A percentile compares a stretch with the other conserved stretches of the same genome.
Conservation (phyloP, 1,140 invertebrate species). For the Drosophila willistoni region DNA sequence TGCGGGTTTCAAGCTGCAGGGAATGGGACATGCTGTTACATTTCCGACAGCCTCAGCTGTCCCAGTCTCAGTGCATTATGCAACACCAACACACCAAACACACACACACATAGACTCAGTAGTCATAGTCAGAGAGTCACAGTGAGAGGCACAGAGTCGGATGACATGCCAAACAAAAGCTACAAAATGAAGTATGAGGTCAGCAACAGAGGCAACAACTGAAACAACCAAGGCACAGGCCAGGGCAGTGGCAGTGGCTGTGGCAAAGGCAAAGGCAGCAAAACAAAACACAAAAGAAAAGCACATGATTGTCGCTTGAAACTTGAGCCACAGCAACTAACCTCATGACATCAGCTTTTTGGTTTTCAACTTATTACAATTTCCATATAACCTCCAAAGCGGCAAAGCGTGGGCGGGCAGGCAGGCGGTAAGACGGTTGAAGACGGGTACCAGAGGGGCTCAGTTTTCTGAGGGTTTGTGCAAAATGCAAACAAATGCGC, state of each 20-base stretch:
- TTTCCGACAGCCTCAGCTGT: conserved; percentile 61
- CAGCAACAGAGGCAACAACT: conserved; percentile 30
- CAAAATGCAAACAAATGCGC: conserved; percentile 71
- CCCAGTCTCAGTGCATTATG: conserved; percentile 64
- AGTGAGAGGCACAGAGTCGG: conserved; percentile 26
- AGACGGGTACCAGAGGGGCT: background rate
- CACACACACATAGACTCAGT: conserved; percentile 21
- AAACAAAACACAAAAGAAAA: conserved; percentile 61
- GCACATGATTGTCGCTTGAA: conserved; percentile 80
- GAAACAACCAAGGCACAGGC: too few relatives aligned
- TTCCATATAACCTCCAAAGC: conserved; percentile 73
- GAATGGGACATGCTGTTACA: conserved; percentile 54
- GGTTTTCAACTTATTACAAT: conserved; percentile 80
- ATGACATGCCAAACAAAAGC: conserved; percentile 75
- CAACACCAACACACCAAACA: conserved; percentile 36
- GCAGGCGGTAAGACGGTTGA: background rate
- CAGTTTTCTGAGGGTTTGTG: conserved; percentile 20
- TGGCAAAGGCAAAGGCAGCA: background rate
- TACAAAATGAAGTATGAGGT: conserved; percentile 80
- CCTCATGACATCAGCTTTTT: conserved; percentile 81
- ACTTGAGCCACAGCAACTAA: conserved; percentile 79
- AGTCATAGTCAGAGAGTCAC: conserved; percentile 25
- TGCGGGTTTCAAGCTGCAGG: conserved; percentile 9
- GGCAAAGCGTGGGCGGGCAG: conserved; percentile 42
- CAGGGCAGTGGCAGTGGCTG: too few relatives aligned